phyloP scores from a whole-genome alignment of 2,888 invertebrate species.

The Phengaris alcon region DNA sequence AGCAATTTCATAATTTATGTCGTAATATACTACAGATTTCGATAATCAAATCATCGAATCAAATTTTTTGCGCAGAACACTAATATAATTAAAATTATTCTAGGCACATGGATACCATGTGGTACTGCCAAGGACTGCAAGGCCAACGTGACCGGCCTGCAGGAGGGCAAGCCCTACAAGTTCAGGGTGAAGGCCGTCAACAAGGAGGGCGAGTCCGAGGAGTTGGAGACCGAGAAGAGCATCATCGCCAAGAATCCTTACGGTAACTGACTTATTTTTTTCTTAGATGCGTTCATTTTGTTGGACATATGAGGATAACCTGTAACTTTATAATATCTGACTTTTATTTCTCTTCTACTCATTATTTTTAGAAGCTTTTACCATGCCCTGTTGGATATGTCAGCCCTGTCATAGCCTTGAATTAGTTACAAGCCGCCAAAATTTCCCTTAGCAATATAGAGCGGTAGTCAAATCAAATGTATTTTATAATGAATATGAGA shows the following conservation, averaged over 20 bases:
- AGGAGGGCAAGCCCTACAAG: conserved; percentile 98
- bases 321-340: no score
- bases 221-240: conserved; percentile 94
- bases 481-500: no score
- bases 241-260: conserved; percentile 99
- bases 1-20: no score
- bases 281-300: no score
- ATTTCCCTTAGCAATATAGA: background rate
- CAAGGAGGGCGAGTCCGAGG: conserved; percentile 98
- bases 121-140: conserved; percentile 92
- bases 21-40: no score
- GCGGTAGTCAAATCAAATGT: background rate
- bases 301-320: no score
- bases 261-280: conserved; percentile 76
- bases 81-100: background rate
- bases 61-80: background rate
- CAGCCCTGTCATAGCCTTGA: no score
- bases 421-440: no score
- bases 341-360: no score
- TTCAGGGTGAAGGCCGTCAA: conserved; percentile 99
- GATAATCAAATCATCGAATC: no score
- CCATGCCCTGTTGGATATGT: no score
- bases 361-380: no score
- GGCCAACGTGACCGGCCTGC: conserved; percentile 87
- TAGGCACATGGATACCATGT: conserved; percentile 94